A percentile compares a stretch with the other conserved stretches of the same genome.
These are phyloP conservation scores for Nycticryphes semicollaris DNA, from an alignment of 2,113 vertebrate genomes.

Conservation along the genomic window DNA sequence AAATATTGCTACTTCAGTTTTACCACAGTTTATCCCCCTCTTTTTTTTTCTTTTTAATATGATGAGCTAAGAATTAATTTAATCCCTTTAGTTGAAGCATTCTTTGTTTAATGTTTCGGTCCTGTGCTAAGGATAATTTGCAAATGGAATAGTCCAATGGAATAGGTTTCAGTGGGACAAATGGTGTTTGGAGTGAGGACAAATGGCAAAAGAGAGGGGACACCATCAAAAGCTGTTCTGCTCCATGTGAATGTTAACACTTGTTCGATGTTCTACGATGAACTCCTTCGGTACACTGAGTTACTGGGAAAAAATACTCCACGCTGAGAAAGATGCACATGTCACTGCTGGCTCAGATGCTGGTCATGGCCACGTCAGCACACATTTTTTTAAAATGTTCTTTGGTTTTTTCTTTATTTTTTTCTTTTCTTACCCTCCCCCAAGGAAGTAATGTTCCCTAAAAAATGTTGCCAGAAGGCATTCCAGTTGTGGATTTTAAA, in stretches of 20 bases:
- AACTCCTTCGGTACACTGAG: neutral
- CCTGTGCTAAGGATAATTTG: neutral
- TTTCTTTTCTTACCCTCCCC: neutral
- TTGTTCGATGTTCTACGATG: neutral
- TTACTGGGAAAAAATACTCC: neutral
- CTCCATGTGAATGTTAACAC: neutral
- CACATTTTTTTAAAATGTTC: neutral
- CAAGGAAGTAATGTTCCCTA: neutral
- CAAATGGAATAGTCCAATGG: neutral
- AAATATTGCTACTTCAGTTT: neutral
- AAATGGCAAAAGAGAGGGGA: neutral
- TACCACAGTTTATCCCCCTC: neutral
- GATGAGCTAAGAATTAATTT: neutral
- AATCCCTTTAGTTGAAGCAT: neutral
- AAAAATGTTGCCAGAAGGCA: neutral
- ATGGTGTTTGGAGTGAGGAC: neutral
- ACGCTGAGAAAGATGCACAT: neutral
- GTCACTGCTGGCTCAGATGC: neutral
- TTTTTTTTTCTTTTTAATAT: neutral
- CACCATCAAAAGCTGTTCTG: neutral
- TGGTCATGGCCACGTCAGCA: neutral
- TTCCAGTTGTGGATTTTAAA: neutral
- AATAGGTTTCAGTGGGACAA: neutral
- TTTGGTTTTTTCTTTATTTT: neutral
- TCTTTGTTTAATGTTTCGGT: neutral